Evolutionary conservation across 2,888 invertebrate species (phyloP).

Genomic region (Branchellion lobata): DNA sequence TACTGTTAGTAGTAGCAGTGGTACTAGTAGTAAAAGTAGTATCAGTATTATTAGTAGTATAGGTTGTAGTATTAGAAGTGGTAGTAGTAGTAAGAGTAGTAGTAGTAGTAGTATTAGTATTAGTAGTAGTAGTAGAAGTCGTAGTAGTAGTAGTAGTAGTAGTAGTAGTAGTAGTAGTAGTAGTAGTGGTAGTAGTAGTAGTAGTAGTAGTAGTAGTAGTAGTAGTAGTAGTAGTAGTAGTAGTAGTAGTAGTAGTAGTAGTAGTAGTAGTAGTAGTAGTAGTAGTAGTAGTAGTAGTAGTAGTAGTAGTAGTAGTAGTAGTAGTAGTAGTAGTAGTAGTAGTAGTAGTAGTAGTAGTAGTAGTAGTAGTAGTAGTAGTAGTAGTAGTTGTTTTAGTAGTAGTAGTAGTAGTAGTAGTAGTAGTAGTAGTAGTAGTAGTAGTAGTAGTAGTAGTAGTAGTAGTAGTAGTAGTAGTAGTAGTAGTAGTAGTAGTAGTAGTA

Average conservation of each 20-base stretch:
- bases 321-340: too few relatives aligned
- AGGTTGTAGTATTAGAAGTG: too few relatives aligned
- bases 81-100: too few relatives aligned
- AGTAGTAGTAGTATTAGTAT: too few relatives aligned
- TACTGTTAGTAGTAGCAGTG: too few relatives aligned
- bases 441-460: constrained; percentile 7
- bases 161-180: constrained; percentile 7
- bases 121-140: too few relatives aligned
- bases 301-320: too few relatives aligned
- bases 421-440: constrained; percentile 3
- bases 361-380: too few relatives aligned
- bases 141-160: constrained; percentile 7
- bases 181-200: not conserved
- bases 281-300: not conserved
- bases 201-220: constrained; percentile 3
- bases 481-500: not conserved
- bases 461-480: constrained; percentile 1
- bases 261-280: not conserved
- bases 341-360: too few relatives aligned
- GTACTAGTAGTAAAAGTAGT: too few relatives aligned
- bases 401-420: constrained; percentile 1
- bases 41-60: too few relatives aligned
- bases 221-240: constrained; percentile 7
- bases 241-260: constrained; percentile 1
- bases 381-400: too few relatives aligned